A percentile compares a stretch with the other conserved stretches of the same genome.
These are phyloP conservation scores for Branchinecta lindahli DNA, from an alignment of 1,140 invertebrate genomes.

Conservation along the genomic window DNA sequence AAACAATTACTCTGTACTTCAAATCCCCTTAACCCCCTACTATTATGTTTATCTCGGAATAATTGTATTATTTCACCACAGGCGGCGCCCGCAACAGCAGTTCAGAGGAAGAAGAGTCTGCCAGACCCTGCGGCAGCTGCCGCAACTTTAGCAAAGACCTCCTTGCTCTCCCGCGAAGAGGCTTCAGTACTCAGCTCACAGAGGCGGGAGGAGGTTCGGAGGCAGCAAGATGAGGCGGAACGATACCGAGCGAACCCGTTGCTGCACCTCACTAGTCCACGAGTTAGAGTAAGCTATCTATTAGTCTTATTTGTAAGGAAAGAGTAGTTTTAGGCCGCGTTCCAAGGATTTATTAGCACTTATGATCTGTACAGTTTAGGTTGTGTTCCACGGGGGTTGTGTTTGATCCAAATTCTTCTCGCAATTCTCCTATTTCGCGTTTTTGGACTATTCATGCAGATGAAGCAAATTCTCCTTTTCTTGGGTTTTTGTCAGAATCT, in stretches of 20 bases:
- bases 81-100: conserved; percentile 40
- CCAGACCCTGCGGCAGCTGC: conserved; percentile 54
- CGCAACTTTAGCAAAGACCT: conserved; percentile 42
- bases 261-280: conserved; percentile 84
- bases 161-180: conserved; percentile 81
- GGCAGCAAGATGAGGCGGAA: conserved; percentile 79
- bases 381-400: background rate
- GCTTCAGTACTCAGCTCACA: conserved; percentile 80
- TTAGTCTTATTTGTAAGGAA: background rate
- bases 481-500: too few species aligned
- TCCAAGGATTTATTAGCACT: background rate
- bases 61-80: conserved; percentile 28
- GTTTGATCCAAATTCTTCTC: too few species aligned
- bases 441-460: too few species aligned
- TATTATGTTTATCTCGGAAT: too few species aligned
- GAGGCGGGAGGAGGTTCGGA: conserved; percentile 77
- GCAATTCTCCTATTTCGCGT: too few species aligned
- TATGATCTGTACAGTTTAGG: background rate
- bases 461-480: too few species aligned
- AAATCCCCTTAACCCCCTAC: too few species aligned
- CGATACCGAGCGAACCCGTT: conserved; percentile 80
- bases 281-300: conserved; percentile 67
- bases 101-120: conserved; percentile 83
- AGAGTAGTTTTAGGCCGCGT: background rate
- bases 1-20: too few species aligned